Percentiles rank a stretch among this genome's conserved stretches.
These are phyloP conservation scores for Melanotaenia parkinsoni DNA, from an alignment of 2,797 vertebrate genomes.

Conservation along the genomic window DNA sequence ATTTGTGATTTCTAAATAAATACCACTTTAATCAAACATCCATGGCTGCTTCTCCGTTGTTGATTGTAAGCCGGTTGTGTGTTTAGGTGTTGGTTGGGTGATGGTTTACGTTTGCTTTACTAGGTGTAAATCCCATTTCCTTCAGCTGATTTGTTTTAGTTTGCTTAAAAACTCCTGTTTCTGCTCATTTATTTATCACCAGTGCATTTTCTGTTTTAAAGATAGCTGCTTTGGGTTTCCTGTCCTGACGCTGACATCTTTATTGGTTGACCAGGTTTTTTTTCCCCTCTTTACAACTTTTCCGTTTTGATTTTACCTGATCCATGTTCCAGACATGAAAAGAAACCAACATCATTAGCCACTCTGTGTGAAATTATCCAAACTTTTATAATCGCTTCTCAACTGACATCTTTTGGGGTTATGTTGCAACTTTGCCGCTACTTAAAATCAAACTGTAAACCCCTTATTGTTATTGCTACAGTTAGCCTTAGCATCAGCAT, in stretches of 20 bases:
- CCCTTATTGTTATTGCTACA: no score
- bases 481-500: no score
- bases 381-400: neutral
- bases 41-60: neutral
- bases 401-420: no score
- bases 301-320: no score
- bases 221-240: neutral
- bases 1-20: neutral
- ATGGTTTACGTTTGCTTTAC: neutral
- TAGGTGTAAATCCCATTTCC: neutral
- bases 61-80: neutral
- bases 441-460: no score
- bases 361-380: neutral
- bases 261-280: neutral
- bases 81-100: neutral
- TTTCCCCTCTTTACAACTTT: neutral
- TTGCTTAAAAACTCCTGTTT: neutral
- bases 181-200: neutral
- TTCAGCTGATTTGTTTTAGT: neutral
- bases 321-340: neutral
- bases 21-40: neutral
- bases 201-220: neutral
- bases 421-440: no score
- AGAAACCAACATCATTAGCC: neutral
- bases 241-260: neutral